Evolutionary conservation across 2,797 vertebrate species (phyloP), one percentile per base, ranked within the genome.

Genomic region (Acrossocheilus wenchowensis): DNA sequence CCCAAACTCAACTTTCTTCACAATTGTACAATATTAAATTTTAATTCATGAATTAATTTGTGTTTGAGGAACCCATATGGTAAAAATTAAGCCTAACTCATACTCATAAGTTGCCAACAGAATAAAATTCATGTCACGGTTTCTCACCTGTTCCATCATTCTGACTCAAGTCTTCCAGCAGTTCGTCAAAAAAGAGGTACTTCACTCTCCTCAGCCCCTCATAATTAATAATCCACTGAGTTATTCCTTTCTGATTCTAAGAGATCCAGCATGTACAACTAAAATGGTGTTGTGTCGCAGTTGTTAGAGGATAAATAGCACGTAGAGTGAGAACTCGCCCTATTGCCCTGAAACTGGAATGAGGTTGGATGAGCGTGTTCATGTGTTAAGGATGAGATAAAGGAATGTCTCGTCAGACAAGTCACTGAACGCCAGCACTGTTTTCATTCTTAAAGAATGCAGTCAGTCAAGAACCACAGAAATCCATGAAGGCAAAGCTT

Each of bases 401-500:
- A 90, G 26, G 92, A 74, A 88, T 0, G 87, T 91, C 95, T 88
- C 15, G 95, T 95, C 91, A 89, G 91, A 95, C 95, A 48, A 89
- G 95, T 96, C 93, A 78, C 73, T 66, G 78, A 48, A 85, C 23
- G 39, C n/a, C 26, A 79, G n/a, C 54, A 75, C 71, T 87, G 78
- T 81, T 89, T 89, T 90, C 84, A 89, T 90, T 77, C 85, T 9
- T 34, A 73, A 93, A 92, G 94, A 96, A 96, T 96, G 96, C 78
- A 0, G 91, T 91, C 89, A 9, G 74, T 91, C 94, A 89, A 90
- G 94, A 88, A 87, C 57, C 26, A 62, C 79, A 81, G 54, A 87
- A 82, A 87, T 78, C 50, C 78, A 50, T 17, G 14, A 82, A 81
- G 74, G 71, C 72, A 52, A 36, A 85, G 41, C 30, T 64, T 50